phyloP scores from a whole-genome alignment of 2,888 invertebrate species.

The Meandrusa payeni region DNA sequence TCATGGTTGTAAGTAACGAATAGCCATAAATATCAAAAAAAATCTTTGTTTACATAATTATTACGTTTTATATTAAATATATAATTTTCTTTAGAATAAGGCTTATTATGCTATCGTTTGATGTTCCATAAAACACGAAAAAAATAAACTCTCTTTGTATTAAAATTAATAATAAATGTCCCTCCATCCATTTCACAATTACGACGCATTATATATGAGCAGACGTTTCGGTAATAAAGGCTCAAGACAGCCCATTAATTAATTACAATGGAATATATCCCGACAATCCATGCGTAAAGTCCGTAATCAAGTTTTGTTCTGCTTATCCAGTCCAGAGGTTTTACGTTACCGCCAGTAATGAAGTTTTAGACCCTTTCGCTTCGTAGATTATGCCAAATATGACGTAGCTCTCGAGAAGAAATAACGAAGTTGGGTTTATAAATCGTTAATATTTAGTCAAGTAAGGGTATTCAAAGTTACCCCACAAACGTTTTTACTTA shows the following conservation, averaged over 20 bases:
- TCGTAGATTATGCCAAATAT: background rate
- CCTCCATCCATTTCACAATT: background rate
- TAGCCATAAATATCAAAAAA: no score
- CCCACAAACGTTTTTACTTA: no score
- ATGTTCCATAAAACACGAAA: no score
- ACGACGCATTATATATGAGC: background rate
- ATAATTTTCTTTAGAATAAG: no score
- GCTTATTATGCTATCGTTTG: no score
- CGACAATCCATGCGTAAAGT: constrained; percentile 16
- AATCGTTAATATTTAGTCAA: no score
- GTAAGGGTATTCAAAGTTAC: no score
- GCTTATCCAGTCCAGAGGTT: constrained; percentile 18
- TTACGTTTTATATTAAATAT: no score
- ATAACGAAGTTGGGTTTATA: background rate
- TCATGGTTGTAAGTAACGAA: no score
- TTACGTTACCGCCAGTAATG: constrained; percentile 17
- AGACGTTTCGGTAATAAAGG: background rate
- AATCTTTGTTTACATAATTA: no score
- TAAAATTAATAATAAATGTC: background rate
- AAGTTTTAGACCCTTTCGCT: constrained; percentile 16
- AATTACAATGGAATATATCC: constrained; percentile 19
- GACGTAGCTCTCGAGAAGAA: background rate
- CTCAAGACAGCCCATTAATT: constrained; percentile 10
- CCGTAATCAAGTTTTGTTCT: constrained; percentile 17
- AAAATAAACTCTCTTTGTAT: no score